Conservation (phyloP, 1,140 invertebrate species). For the Mamestra configurata region DNA sequence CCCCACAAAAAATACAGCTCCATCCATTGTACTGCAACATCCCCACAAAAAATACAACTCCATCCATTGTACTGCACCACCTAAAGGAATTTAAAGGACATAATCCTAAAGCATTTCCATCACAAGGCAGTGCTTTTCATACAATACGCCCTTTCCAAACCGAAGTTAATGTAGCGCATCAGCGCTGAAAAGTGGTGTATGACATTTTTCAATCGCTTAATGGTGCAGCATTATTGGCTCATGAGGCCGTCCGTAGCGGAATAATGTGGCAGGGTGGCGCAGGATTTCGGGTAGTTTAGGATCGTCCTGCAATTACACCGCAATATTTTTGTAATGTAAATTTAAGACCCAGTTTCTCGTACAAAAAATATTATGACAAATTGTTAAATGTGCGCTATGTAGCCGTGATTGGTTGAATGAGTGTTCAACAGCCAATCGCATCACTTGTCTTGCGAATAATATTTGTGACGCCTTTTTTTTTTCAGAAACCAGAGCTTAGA, state of each 20-base stretch:
- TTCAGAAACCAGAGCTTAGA: no score
- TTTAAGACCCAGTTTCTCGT: no score
- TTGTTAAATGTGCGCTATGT: no score
- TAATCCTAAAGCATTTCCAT: constrained; percentile 50
- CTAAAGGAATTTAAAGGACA: constrained; percentile 5
- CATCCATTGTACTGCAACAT: neutral
- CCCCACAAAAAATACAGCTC: neutral
- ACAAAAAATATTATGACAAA: no score
- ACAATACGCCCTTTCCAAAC: constrained; percentile 52
- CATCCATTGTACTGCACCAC: neutral
- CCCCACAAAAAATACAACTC: neutral
- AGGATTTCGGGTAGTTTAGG: neutral
- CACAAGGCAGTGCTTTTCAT: constrained; percentile 50
- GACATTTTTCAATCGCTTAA: constrained; percentile 73
- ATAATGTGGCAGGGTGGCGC: constrained; percentile 57
- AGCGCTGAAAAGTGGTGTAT: constrained; percentile 62
- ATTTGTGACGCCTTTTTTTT: no score
- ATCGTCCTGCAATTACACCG: neutral
- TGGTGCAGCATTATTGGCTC: constrained; percentile 64
- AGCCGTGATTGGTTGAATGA: no score
- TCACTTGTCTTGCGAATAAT: no score
- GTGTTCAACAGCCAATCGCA: no score
- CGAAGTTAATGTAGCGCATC: constrained; percentile 61
- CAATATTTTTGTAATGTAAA: neutral
- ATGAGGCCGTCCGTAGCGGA: constrained; percentile 61